Conservation (phyloP, 2,797 vertebrate species). For the Pangasius sanitwongsei region DNA sequence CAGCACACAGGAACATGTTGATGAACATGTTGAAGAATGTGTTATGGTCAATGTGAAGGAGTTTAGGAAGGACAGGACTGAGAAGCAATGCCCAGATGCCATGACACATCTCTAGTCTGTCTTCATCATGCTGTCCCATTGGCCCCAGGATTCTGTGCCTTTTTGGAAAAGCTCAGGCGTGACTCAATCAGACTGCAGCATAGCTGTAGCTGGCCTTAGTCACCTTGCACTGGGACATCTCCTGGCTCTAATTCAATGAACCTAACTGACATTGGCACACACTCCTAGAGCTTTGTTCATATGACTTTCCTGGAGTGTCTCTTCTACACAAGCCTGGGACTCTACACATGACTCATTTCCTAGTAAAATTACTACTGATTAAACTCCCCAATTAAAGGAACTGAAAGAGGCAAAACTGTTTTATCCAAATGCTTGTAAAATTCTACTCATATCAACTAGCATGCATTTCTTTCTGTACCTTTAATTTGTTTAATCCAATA, state of each 20-base stretch:
- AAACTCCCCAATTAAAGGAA: background rate
- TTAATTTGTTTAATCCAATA: slow-evolving; percentile 1
- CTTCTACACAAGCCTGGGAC: background rate
- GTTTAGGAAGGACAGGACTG: slow-evolving; percentile 44
- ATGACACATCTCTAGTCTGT: slow-evolving; percentile 45
- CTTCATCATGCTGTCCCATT: slow-evolving; percentile 25
- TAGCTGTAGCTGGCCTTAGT: slow-evolving; percentile 33
- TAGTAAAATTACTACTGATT: slow-evolving; percentile 1
- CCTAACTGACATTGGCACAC: slow-evolving; percentile 20
- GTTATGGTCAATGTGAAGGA: slow-evolving; percentile 52
- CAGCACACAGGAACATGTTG: background rate
- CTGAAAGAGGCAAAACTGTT: background rate
- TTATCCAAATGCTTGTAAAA: slow-evolving; percentile 16
- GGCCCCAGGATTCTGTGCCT: background rate
- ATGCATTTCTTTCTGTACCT: background rate
- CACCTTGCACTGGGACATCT: slow-evolving; percentile 37
- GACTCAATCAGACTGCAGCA: slow-evolving; percentile 17
- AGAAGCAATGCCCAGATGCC: slow-evolving; percentile 37
- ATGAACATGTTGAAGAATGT: slow-evolving; percentile 21
- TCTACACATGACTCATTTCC: background rate
- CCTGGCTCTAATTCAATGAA: slow-evolving; percentile 24
- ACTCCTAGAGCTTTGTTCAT: slow-evolving; percentile 31
- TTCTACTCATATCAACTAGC: background rate
- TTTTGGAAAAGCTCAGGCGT: slow-evolving; percentile 58
- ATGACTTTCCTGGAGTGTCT: slow-evolving; percentile 40